phyloP scores from a whole-genome alignment of 2,797 vertebrate genomes.

The Platalea minor region DNA sequence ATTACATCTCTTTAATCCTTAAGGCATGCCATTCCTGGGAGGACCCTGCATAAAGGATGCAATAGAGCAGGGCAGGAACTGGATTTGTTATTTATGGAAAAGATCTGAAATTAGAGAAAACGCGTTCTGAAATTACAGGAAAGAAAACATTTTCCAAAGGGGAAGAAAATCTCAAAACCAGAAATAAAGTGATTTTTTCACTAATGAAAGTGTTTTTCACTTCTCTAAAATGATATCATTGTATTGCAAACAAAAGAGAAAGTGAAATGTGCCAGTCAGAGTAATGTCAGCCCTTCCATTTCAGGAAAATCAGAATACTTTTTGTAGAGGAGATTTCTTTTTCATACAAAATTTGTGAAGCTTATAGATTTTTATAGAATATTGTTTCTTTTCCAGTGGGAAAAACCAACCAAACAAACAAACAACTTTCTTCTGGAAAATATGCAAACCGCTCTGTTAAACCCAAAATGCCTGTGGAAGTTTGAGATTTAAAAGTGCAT shows the following conservation, averaged over 20 bases:
- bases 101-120: conserved; percentile 43
- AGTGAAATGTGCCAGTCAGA: neutral
- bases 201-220: neutral
- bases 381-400: neutral
- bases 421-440: neutral
- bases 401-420: neutral
- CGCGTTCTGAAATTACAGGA: conserved; percentile 21
- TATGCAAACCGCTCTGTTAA: neutral
- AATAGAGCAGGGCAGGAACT: conserved; percentile 12
- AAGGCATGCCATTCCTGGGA: conserved; percentile 54
- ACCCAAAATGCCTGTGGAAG: neutral
- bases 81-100: conserved; percentile 33
- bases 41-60: conserved; percentile 36
- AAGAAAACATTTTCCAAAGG: conserved; percentile 43
- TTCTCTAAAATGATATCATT: neutral
- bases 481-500: neutral
- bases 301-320: neutral
- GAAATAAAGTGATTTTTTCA: neutral
- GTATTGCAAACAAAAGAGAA: neutral
- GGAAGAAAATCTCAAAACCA: conserved; percentile 4
- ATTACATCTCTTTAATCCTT: conserved; percentile 58
- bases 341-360: neutral
- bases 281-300: neutral
- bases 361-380: neutral
- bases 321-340: neutral